Base-by-base conservation (phyloP, 2,797 vertebrate genomes). In the Eleutherodactylus coqui region DNA sequence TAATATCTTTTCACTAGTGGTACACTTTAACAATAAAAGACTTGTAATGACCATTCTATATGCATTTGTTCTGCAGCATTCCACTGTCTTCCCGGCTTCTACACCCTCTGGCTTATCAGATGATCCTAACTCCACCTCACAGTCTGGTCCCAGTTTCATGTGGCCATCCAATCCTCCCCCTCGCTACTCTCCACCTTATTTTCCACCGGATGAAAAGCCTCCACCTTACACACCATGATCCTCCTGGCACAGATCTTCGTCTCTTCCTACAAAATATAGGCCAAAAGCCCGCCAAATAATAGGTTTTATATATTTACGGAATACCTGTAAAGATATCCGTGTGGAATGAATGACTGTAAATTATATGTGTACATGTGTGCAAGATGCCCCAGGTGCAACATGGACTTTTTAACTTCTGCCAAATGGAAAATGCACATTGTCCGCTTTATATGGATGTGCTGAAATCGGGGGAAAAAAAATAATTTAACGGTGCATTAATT, bases 131-230 rank as follows among this genome's bases (percentile, higher is more conserved):
- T 93, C 94, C 1, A 77, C 93, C 53, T 98, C 97, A 1, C 97
- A 98, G 77, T 98, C 97, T 27, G 97, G 96, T 88, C 93, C 94
- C 83, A 99, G 97, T 90, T 97, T 97, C 85, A 95, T 97, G 92
- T 99, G 98, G 98, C 96, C 98, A 85, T 97, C 96, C 0, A 95
- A 96, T 41, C 92, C 98, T 0, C 96, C 96, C 0, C 98, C 98
- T 69, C 96, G 96, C 82, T 99, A 99, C 90, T 98, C 97, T 0
- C 97, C 98, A 9, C 96, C 98, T 0, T 97, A 99, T 90, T 97
- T 96, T 86, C 97, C 96, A 14, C 97, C 98, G 4, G 97, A 98
- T 49, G 98, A 99, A 90, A 99, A 99, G 91, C 98, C 98, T 19
- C 98, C 98, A 2, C 97, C 98, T 19, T 99, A 99, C 91, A 98